Percentiles rank a stretch among this genome's conserved stretches.
phyloP scores from a whole-genome alignment of 2,888 invertebrate genomes.

The Onchidella celtica region DNA sequence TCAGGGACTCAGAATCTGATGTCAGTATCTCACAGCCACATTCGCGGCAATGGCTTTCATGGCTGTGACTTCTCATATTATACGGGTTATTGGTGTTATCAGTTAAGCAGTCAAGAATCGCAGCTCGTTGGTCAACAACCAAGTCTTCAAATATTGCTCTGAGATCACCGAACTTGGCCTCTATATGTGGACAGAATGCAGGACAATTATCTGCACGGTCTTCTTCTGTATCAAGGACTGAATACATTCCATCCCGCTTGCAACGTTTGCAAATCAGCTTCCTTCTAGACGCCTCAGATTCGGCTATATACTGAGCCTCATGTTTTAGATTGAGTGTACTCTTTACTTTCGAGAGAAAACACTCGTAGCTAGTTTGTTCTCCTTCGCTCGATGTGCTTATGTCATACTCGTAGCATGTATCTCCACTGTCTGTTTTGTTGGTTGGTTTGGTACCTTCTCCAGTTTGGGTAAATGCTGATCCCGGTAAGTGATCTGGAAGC shows the following conservation, averaged over 20 bases:
- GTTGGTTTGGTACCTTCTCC: not conserved
- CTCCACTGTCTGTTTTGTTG: constrained; percentile 54
- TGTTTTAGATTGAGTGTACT: constrained; percentile 52
- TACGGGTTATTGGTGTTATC: constrained; percentile 29
- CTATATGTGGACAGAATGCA: constrained; percentile 32
- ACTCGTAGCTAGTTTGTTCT: constrained; percentile 56
- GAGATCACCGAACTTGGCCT: constrained; percentile 26
- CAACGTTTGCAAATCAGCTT: constrained; percentile 36
- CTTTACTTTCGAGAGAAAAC: constrained; percentile 54
- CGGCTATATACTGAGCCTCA: constrained; percentile 43
- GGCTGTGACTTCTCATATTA: not conserved
- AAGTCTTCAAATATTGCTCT: constrained; percentile 37
- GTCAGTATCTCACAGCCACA: constrained; percentile 46
- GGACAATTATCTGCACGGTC: not conserved
- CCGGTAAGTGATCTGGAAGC: not conserved
- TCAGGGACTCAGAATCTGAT: constrained; percentile 42
- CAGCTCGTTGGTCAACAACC: constrained; percentile 44
- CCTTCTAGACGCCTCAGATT: constrained; percentile 1
- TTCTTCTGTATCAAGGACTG: not conserved
- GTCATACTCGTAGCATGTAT: constrained; percentile 59
- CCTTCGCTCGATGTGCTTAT: constrained; percentile 58
- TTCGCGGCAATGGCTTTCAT: constrained; percentile 6
- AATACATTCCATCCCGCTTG: constrained; percentile 5
- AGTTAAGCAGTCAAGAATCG: constrained; percentile 40
- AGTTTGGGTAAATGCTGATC: no score